These are phyloP conservation scores for Drosophila kanapiae DNA, from an alignment of 1,140 invertebrate species.

Conservation along the genomic window DNA sequence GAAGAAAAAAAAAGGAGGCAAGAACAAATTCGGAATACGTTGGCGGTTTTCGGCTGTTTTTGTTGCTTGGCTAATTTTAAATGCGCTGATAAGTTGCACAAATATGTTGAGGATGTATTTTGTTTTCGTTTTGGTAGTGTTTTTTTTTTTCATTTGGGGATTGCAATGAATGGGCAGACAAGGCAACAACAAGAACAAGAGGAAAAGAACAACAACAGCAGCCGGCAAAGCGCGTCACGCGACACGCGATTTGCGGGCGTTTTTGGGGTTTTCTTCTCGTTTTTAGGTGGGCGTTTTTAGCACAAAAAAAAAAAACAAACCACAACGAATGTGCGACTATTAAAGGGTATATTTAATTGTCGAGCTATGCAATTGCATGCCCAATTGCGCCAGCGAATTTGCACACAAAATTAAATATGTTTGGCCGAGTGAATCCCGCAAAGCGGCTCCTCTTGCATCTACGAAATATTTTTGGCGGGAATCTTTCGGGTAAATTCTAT, in stretches of 20 bases:
- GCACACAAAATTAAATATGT: conserved; percentile 21
- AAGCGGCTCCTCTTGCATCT: too few species aligned
- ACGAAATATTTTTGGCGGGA: too few species aligned
- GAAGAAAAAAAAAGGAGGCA: neutral
- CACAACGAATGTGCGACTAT: conserved; percentile 39
- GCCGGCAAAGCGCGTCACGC: conserved; percentile 48
- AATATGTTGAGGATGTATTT: conserved; percentile 74
- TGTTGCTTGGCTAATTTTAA: conserved; percentile 70
- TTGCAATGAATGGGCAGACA: conserved; percentile 57
- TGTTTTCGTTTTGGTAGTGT: conserved; percentile 21
- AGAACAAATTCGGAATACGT: conserved; percentile 48
- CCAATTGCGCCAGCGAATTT: conserved; percentile 38
- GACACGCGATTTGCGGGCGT: conserved; percentile 55
- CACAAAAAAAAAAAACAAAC: neutral
- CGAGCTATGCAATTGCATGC: conserved; percentile 52
- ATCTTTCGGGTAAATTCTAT: too few species aligned
- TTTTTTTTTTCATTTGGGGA: conserved; percentile 33
- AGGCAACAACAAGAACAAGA: conserved; percentile 12
- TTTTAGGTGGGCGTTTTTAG: conserved; percentile 45
- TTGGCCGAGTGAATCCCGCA: too few species aligned
- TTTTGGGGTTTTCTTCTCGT: conserved; percentile 27
- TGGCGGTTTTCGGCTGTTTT: conserved; percentile 43
- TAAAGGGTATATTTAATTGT: conserved; percentile 53
- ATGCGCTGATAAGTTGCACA: conserved; percentile 82
- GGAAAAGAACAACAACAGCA: conserved; percentile 24